Evolutionary conservation across 1,140 invertebrate species (phyloP).

Genomic region (Brachionus koreanus): DNA sequence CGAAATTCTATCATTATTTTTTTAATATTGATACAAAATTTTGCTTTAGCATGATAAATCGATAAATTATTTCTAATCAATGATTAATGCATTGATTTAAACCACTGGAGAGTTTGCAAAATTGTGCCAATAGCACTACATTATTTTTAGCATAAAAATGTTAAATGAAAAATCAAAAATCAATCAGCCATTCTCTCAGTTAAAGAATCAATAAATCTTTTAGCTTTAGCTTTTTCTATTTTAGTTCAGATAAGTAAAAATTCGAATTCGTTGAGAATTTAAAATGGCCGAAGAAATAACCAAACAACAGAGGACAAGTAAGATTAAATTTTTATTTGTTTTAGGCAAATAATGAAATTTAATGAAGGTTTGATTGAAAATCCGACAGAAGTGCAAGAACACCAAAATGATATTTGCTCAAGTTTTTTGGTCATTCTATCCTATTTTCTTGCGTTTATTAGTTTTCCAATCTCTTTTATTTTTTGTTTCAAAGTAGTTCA

Average conservation of each 20-base stretch:
- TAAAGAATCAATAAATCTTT: neutral
- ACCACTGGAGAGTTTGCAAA: neutral
- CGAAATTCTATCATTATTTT: no score
- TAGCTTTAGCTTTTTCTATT: no score
- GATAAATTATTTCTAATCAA: neutral
- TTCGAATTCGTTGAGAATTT: neutral
- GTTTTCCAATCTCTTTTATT: slow-evolving; percentile 40
- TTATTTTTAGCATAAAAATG: neutral
- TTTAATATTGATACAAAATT: neutral
- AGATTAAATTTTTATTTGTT: neutral
- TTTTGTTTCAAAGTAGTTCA: slow-evolving; percentile 44
- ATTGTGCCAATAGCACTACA: neutral
- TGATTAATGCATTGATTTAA: neutral
- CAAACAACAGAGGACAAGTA: slow-evolving; percentile 11
- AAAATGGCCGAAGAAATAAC: slow-evolving; percentile 2
- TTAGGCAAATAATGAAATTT: neutral
- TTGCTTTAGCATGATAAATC: neutral
- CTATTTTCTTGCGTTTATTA: neutral
- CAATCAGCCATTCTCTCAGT: neutral
- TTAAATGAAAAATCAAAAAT: neutral
- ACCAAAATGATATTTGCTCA: slow-evolving; percentile 32
- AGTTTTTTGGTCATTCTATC: slow-evolving; percentile 23
- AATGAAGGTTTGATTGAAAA: slow-evolving; percentile 8
- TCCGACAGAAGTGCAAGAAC: neutral
- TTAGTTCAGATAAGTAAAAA: neutral